Conservation (phyloP, 2,113 vertebrate species). For the Neolamprologus brichardi region DNA sequence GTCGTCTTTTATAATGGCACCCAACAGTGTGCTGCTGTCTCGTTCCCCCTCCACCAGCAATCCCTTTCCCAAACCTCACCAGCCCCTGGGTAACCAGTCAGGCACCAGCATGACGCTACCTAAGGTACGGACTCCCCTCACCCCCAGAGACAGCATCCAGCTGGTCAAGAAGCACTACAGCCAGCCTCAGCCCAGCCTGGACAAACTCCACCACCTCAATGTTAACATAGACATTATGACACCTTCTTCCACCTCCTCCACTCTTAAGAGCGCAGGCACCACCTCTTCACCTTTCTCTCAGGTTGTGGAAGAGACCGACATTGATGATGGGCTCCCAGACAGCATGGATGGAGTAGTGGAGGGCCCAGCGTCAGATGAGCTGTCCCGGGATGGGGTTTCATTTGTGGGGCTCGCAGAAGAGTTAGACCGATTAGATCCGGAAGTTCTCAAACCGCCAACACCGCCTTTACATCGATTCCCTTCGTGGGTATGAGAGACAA, state of each 20-base stretch:
- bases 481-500: conserved; percentile 75
- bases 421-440: conserved; percentile 62
- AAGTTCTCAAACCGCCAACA: conserved; percentile 78
- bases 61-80: conserved; percentile 36
- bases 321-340: conserved; percentile 74
- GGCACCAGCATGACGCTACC: conserved; percentile 82
- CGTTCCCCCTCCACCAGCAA: conserved; percentile 55
- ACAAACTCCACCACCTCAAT: conserved; percentile 62
- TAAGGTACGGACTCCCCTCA: conserved; percentile 75
- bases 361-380: conserved; percentile 36
- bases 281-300: conserved; percentile 35
- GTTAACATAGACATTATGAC: conserved; percentile 67
- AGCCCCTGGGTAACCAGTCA: conserved; percentile 33
- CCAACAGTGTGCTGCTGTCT: conserved; percentile 52
- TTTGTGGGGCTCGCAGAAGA: conserved; percentile 61
- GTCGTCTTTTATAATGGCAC: conserved; percentile 40
- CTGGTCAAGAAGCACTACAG: conserved; percentile 85
- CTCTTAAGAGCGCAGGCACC: conserved; percentile 39
- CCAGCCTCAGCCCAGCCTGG: conserved; percentile 78
- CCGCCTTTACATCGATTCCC: conserved; percentile 85
- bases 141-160: conserved; percentile 83
- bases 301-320: conserved; percentile 80
- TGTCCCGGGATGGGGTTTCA: conserved; percentile 31
- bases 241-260: conserved; percentile 37
- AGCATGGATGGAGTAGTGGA: conserved; percentile 76